Evolutionary conservation across 2,113 vertebrate genomes (phyloP).

Genomic region (Bucco capensis): DNA sequence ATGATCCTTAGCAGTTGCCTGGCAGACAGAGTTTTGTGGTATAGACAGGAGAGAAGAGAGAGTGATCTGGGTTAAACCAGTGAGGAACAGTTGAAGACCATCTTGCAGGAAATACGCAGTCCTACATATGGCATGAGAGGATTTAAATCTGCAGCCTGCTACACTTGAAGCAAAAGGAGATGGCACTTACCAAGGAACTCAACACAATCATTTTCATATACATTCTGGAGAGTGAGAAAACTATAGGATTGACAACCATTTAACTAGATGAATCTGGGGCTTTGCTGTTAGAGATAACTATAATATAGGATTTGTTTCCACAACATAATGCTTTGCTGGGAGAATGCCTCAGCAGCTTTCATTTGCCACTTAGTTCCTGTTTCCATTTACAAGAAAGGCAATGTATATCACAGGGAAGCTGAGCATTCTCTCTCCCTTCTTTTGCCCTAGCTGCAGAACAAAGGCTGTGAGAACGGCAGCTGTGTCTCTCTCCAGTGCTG

Average conservation of each 20-base stretch:
- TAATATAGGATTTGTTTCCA: not conserved
- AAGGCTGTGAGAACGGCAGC: not conserved
- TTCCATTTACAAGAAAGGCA: not conserved
- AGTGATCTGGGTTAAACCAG: too few relatives aligned
- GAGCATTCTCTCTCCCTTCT: not conserved
- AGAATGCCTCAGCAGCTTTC: not conserved
- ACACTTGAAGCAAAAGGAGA: too few relatives aligned
- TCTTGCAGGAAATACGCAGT: too few relatives aligned
- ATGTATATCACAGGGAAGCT: not conserved
- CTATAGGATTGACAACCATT: not conserved
- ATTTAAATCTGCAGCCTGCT: too few relatives aligned
- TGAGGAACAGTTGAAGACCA: too few relatives aligned
- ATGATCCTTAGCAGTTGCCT: too few relatives aligned
- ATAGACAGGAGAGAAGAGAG: too few relatives aligned
- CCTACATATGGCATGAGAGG: too few relatives aligned
- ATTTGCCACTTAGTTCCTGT: not conserved
- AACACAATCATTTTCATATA: not conserved
- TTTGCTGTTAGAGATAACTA: not conserved
- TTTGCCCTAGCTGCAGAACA: not conserved
- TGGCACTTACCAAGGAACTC: not conserved
- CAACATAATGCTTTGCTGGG: not conserved
- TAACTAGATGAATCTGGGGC: not conserved
- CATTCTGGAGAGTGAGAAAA: not conserved
- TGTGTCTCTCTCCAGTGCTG: not conserved
- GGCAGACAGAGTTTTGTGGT: too few relatives aligned